A percentile compares a stretch with the other conserved stretches of the same genome.
phyloP scores from a whole-genome alignment of 2,113 vertebrate species.

The Dicentrarchus labrax region DNA sequence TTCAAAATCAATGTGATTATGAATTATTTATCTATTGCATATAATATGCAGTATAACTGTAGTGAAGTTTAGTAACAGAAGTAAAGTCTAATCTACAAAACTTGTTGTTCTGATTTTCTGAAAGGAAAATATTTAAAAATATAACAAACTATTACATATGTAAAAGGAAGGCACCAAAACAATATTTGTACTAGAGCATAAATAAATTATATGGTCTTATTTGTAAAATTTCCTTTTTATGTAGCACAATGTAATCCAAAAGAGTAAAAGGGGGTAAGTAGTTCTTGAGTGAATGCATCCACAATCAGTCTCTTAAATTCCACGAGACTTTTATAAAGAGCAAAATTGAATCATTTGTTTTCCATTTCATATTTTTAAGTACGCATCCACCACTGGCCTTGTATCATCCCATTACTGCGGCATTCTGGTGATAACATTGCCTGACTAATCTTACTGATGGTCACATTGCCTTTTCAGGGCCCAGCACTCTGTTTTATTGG shows the following conservation, averaged over 20 bases:
- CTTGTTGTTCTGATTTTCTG: neutral
- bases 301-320: slow-evolving; percentile 71
- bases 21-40: neutral
- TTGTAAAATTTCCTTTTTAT: slow-evolving; percentile 12
- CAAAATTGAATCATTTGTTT: slow-evolving; percentile 71
- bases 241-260: slow-evolving; percentile 6
- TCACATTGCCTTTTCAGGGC: slow-evolving; percentile 63
- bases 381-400: slow-evolving; percentile 42
- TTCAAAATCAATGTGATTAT: neutral
- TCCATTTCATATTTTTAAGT: slow-evolving; percentile 75
- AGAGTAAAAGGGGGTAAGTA: slow-evolving; percentile 16
- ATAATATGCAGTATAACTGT: neutral
- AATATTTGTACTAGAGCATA: slow-evolving; percentile 14
- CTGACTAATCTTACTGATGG: slow-evolving; percentile 76
- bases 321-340: slow-evolving; percentile 67
- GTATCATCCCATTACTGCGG: slow-evolving; percentile 53
- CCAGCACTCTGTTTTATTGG: slow-evolving; percentile 82
- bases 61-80: neutral
- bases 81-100: neutral
- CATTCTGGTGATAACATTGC: slow-evolving; percentile 65
- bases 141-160: neutral
- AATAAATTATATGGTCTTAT: slow-evolving; percentile 7
- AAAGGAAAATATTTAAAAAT: neutral
- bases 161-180: slow-evolving; percentile 1
- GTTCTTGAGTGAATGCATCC: slow-evolving; percentile 55